These are phyloP conservation scores for Vanessa atalanta DNA, from an alignment of 1,140 invertebrate species.

Conservation along the genomic window DNA sequence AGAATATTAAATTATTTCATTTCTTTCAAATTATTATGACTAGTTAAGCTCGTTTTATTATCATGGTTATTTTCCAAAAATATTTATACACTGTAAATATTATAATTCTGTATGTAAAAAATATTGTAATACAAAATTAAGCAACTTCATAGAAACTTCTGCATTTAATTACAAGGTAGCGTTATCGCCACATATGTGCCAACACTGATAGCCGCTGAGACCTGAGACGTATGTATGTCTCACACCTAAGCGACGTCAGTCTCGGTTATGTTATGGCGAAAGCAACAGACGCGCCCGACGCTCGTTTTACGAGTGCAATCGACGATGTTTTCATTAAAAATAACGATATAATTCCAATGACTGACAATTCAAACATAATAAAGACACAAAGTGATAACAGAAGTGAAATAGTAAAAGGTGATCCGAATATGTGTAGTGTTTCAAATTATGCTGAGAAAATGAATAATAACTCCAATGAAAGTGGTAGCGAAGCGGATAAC, in stretches of 20 bases:
- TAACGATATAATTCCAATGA: background rate
- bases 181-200: conserved; percentile 12
- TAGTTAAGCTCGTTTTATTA: too few relatives aligned
- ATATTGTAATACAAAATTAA: background rate
- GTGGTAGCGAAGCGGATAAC: background rate
- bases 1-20: too few relatives aligned
- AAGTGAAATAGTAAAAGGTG: conserved; percentile 5
- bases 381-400: background rate
- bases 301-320: background rate
- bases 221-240: background rate
- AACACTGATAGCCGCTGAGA: conserved; percentile 1
- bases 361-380: background rate
- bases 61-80: too few relatives aligned
- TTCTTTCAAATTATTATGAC: too few relatives aligned
- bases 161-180: conserved; percentile 1
- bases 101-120: too few relatives aligned
- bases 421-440: background rate
- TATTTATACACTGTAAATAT: too few relatives aligned
- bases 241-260: conserved; percentile 28
- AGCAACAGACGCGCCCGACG: conserved; percentile 8
- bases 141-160: background rate
- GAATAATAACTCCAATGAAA: background rate
- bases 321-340: background rate
- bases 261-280: conserved; percentile 31
- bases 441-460: background rate